These are phyloP conservation scores for Planococcus citri DNA, from an alignment of 1,140 invertebrate genomes.

Conservation along the genomic window DNA sequence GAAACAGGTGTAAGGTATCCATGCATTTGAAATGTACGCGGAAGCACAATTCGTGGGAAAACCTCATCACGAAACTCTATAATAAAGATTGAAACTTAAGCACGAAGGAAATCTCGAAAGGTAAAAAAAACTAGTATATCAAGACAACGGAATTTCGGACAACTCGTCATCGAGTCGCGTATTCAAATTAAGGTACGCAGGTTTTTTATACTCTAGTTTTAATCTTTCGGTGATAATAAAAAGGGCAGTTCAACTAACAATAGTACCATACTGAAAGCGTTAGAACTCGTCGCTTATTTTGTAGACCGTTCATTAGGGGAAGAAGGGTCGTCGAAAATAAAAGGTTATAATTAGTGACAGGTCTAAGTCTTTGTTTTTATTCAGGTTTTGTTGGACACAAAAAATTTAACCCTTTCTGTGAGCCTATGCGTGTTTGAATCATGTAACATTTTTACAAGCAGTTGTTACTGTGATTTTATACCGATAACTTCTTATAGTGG, in stretches of 20 bases:
- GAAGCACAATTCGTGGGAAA: neutral
- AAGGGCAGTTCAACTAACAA: constrained; percentile 15
- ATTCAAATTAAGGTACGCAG: constrained; percentile 1
- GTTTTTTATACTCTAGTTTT: neutral
- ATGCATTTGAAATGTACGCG: neutral
- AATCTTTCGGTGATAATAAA: neutral
- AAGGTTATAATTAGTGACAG: constrained; percentile 18
- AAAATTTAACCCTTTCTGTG: neutral
- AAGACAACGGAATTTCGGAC: constrained; percentile 12
- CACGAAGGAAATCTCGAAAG: neutral
- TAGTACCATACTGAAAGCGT: constrained; percentile 15
- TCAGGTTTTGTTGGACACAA: neutral
- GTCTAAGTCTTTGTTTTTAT: neutral
- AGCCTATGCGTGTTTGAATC: neutral
- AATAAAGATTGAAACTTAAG: neutral
- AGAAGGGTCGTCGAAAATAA: neutral
- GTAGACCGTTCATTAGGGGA: constrained; percentile 11
- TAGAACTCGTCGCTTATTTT: neutral
- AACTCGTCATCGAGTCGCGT: constrained; percentile 1
- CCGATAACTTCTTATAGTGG: no score
- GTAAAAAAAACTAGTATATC: constrained; percentile 10
- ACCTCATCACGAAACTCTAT: neutral
- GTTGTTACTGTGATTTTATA: neutral
- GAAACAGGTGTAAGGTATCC: neutral
- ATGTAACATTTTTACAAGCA: neutral